Base-by-base conservation (phyloP, 1,140 invertebrate genomes). In the Limonius californicus region DNA sequence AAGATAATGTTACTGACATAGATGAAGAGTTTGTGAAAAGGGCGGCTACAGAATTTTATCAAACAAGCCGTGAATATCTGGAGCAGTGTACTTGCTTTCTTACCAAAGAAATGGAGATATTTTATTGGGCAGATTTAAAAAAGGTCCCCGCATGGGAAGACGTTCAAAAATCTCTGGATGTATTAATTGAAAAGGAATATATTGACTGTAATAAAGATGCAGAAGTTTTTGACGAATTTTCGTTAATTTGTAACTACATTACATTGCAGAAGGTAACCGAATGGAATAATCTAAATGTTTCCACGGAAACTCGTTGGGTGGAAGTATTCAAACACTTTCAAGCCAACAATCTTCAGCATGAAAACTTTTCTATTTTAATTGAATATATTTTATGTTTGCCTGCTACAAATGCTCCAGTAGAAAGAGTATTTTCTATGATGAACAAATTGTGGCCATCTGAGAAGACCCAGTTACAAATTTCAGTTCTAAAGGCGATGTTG, bases 31-130 rank as follows among this genome's bases (percentile, higher is more conserved):
- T 57, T 66, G 63, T 73, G 43, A 72, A 70, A 66, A 72, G 53
- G 56, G 61, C 57, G 45, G 69, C 67, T 50, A 57, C 65, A 53
- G 67, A 72, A 59, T 73, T 73, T 67, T 70, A 72, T 65, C 68
- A 69, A 72, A 70, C 67, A 59, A 63, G 64, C 20, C 42, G 50
- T 1, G 63, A 68, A 68, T 63, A 68, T 43, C 55, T 68, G 65
- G 64, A 68, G 2, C 64, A 65, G 35, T 66, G 55, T 63, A 9
- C 11, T 53, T 14, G 20, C 0, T 18, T 63, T 14, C 11, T 53
- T 14, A 32, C 0, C 20, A 55, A 2, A 21, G 61, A 72, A 65
- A 50, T 71, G 42, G 59, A 69, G 23, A 59, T 66, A 42, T 71
- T 74, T 68, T 30, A 69, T 63, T 72, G 71, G 66, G 65, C 67